Percentiles rank a stretch among this genome's conserved stretches.
Evolutionary conservation across 2,888 invertebrate genomes (phyloP).

Genomic region (Agrochola macilenta): DNA sequence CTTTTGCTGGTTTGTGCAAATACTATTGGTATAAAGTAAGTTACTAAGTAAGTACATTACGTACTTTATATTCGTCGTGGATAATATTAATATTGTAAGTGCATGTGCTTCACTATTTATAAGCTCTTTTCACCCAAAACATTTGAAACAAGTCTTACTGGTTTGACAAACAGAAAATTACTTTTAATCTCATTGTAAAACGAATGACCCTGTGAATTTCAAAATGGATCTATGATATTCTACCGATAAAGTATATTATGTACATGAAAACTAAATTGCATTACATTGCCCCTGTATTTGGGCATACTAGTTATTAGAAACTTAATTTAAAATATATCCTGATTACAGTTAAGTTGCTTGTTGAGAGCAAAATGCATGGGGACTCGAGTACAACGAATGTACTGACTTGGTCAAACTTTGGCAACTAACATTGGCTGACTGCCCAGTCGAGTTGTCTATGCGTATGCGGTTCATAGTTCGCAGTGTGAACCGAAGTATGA

Average conservation of each 20-base stretch:
- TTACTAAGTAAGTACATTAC: slow-evolving; percentile 5
- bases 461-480: background rate
- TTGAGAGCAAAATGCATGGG: slow-evolving; percentile 31
- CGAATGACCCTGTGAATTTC: slow-evolving; percentile 78
- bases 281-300: slow-evolving; percentile 48
- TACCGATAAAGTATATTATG: slow-evolving; percentile 66
- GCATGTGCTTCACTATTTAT: slow-evolving; percentile 6
- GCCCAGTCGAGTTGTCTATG: background rate
- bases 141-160: slow-evolving; percentile 46
- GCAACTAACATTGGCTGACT: slow-evolving; percentile 11
- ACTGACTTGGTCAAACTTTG: background rate
- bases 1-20: slow-evolving; percentile 6
- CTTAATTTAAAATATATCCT: slow-evolving; percentile 47
- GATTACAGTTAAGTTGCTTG: slow-evolving; percentile 28
- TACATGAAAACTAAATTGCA: slow-evolving; percentile 65
- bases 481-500: too few species aligned
- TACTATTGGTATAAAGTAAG: background rate
- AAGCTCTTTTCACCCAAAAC: slow-evolving; percentile 40
- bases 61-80: background rate
- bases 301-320: slow-evolving; percentile 46
- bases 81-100: slow-evolving; percentile 5
- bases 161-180: slow-evolving; percentile 58
- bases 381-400: slow-evolving; percentile 12
- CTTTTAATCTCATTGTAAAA: slow-evolving; percentile 78
- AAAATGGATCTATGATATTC: slow-evolving; percentile 73